phyloP scores from a whole-genome alignment of 2,113 vertebrate genomes.

The Uropsilus gracilis region DNA sequence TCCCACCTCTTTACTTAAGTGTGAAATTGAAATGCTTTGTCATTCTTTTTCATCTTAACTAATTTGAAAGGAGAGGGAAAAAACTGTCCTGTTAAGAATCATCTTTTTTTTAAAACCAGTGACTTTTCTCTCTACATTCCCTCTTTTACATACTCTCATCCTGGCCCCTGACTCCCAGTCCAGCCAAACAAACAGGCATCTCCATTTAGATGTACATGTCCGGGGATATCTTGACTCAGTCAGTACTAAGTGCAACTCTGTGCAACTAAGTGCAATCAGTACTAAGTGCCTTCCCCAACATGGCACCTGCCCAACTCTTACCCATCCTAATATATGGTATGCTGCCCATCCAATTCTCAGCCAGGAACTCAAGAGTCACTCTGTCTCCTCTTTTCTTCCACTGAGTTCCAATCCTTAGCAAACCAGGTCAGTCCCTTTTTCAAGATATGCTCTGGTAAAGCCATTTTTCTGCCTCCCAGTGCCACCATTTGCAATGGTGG shows the following conservation, averaged over 20 bases:
- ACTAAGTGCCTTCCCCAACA: neutral
- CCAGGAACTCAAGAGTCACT: neutral
- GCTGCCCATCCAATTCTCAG: neutral
- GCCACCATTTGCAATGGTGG: no score
- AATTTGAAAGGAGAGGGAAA: neutral
- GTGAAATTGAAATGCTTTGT: neutral
- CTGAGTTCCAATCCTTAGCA: no score
- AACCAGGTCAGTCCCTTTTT: no score
- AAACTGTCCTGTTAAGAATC: neutral
- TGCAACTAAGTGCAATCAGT: no score
- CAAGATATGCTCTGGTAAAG: no score
- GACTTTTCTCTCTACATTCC: neutral
- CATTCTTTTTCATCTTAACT: neutral
- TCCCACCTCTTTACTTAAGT: neutral
- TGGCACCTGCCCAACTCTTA: neutral
- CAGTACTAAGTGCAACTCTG: no score
- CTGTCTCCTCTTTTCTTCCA: no score
- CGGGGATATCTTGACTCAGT: no score
- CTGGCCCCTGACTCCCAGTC: neutral
- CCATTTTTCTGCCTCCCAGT: no score
- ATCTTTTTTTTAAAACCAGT: neutral
- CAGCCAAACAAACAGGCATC: no score
- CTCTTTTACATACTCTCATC: neutral
- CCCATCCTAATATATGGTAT: neutral
- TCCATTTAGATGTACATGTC: neutral